Evolutionary conservation across 2,797 vertebrate species (phyloP), one percentile per base, ranked within the genome.

Genomic region (Xyrichtys novacula): DNA sequence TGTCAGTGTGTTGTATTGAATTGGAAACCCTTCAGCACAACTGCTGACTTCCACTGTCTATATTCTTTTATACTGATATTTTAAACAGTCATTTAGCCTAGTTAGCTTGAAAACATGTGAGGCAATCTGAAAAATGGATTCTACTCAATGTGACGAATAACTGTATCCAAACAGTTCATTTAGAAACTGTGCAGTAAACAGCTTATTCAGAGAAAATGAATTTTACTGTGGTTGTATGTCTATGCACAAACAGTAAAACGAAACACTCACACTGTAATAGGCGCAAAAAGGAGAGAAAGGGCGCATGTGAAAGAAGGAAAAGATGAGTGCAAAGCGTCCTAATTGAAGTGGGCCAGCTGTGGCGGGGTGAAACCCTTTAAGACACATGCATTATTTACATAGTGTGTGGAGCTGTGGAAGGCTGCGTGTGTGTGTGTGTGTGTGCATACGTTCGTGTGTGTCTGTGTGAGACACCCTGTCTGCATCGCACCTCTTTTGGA

Each of bases 301-400:
- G 17, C 2, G 23, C 9, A 69, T 0, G 7, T 50, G 59, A 69
- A 70, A 65, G 39, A 57, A 81, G 52, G 74, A 53, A 75, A 67
- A 71, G 70, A 81, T 48, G 69, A 87, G 80, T 64, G 81, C 78
- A 71, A 81, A 74, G 78, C 39, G 60, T 86, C 87, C 84, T 94
- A 93, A 94, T 93, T 94, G 92, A 94, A 92, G 83, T 90, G 90
- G 91, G 92, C 89, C 90, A 92, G 80, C 81, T 84, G 84, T 86
- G 86, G 84, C 77, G 82, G 79, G 78, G 84, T 80, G 85, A 91
- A 92, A 92, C 86, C 88, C 91, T 94, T 92, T 93, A 93, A 93
- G 91, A 91, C 80, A 85, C 83, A 91, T 94, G 85, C 89, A 93
- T 94, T 93, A 94, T 94, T 93, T 94, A 94, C 88, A 88, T 83